Conservation (phyloP, 1,140 invertebrate genomes). For the Trypoxylus dichotomus region DNA sequence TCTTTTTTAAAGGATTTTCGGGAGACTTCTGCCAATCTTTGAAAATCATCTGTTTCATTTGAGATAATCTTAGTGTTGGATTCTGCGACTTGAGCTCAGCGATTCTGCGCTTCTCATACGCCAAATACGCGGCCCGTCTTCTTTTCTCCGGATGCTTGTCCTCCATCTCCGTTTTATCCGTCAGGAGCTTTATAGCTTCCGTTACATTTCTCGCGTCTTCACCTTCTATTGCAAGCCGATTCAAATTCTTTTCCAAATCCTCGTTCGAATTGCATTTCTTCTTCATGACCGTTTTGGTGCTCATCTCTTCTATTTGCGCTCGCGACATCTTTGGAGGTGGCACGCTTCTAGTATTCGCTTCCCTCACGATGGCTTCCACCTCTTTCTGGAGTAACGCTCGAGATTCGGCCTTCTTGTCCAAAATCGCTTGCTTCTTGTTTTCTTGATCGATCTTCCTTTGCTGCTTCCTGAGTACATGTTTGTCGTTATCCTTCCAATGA, state of each 20-base stretch:
- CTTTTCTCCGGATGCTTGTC: constrained; percentile 92
- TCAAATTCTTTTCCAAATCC: constrained; percentile 90
- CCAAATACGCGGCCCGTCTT: constrained; percentile 88
- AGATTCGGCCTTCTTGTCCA: constrained; percentile 84
- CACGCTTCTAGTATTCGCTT: constrained; percentile 64
- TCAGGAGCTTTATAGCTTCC: constrained; percentile 85
- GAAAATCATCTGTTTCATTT: constrained; percentile 79
- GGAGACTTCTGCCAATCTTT: constrained; percentile 97
- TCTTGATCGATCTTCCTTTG: constrained; percentile 92
- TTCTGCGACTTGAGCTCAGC: constrained; percentile 90
- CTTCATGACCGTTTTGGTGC: constrained; percentile 46
- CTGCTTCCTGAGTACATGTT: constrained; percentile 85
- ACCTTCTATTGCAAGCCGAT: constrained; percentile 80
- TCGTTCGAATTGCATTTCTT: constrained; percentile 53
- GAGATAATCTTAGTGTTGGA: constrained; percentile 82
- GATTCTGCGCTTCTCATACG: constrained; percentile 86
- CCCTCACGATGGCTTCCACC: constrained; percentile 65
- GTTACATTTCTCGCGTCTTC: constrained; percentile 86
- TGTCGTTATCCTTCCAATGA: constrained; percentile 93
- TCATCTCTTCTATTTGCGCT: constrained; percentile 68
- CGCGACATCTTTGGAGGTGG: constrained; percentile 78
- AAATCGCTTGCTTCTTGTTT: constrained; percentile 79
- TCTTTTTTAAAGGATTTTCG: constrained; percentile 92
- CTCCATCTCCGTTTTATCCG: constrained; percentile 63
- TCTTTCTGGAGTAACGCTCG: constrained; percentile 89